Percentiles rank a stretch among this genome's conserved stretches.
phyloP scores from a whole-genome alignment of 2,888 invertebrate species.

The Blera fallax region DNA sequence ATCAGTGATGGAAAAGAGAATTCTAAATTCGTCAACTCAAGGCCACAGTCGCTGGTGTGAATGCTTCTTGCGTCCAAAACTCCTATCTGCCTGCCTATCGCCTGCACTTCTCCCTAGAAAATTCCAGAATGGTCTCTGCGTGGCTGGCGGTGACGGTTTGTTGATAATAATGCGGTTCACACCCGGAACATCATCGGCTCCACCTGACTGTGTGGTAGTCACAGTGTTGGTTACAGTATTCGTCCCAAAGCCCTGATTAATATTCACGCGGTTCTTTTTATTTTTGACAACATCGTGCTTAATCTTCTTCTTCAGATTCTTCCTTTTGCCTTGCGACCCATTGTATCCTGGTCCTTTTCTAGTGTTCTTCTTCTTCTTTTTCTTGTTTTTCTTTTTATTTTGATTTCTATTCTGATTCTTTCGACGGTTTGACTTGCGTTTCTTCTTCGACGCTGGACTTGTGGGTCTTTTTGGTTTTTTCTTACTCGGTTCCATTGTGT shows the following conservation, averaged over 20 bases:
- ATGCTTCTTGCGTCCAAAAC: neutral
- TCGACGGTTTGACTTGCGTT: neutral
- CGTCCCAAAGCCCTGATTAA: neutral
- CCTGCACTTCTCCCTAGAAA: constrained; percentile 20
- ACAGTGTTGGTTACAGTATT: neutral
- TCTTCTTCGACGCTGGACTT: neutral
- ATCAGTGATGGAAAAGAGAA: too few relatives aligned
- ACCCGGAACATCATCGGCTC: neutral
- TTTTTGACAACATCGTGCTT: neutral
- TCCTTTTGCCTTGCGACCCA: neutral
- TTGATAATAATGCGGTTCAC: constrained; percentile 46
- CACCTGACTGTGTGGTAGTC: constrained; percentile 23
- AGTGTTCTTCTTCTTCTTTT: neutral
- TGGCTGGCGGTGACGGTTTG: neutral
- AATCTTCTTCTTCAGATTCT: neutral
- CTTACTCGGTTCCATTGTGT: neutral
- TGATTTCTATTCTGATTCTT: neutral
- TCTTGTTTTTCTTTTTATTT: neutral
- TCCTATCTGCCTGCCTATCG: neutral
- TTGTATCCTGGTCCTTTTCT: neutral
- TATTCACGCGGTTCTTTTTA: neutral
- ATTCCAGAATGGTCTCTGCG: constrained; percentile 20
- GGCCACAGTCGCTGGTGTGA: neutral
- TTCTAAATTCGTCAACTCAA: too few relatives aligned
- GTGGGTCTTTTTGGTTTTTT: neutral